These are phyloP conservation scores for Papilio helenus DNA, from an alignment of 1,140 invertebrate genomes.

Conservation along the genomic window DNA sequence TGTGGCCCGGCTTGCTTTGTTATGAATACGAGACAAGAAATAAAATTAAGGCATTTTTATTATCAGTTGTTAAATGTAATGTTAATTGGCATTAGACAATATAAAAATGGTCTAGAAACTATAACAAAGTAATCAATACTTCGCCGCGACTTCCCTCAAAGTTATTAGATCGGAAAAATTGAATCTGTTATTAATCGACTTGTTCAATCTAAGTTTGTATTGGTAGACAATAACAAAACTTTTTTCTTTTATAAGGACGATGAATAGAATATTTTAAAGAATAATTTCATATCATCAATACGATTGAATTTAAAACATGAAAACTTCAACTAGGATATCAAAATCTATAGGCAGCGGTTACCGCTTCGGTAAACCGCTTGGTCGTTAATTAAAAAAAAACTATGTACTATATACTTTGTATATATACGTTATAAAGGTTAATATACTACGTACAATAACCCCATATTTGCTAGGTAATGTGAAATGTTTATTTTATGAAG, in stretches of 20 bases:
- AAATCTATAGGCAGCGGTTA: not conserved
- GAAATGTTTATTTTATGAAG: constrained; percentile 26
- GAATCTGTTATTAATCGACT: constrained; percentile 12
- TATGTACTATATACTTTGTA: not conserved
- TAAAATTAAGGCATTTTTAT: too few relatives aligned
- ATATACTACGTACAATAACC: constrained; percentile 11
- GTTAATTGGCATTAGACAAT: not conserved
- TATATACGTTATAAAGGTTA: not conserved
- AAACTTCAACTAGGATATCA: not conserved
- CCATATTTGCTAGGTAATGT: not conserved
- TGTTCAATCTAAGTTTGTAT: constrained; percentile 12
- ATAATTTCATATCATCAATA: not conserved
- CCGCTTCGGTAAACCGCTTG: too few relatives aligned
- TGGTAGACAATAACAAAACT: constrained; percentile 7
- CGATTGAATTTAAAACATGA: too few relatives aligned
- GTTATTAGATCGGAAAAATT: constrained; percentile 22
- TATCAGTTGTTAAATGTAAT: not conserved
- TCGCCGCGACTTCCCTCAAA: not conserved
- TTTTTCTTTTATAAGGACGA: not conserved
- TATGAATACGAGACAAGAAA: too few relatives aligned
- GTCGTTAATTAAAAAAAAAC: too few relatives aligned
- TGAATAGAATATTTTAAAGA: not conserved
- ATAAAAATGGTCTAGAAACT: not conserved
- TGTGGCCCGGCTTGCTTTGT: too few relatives aligned
- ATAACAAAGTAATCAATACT: not conserved